Evolutionary conservation across 2,797 vertebrate species (phyloP).

Genomic region (Falco biarmicus): DNA sequence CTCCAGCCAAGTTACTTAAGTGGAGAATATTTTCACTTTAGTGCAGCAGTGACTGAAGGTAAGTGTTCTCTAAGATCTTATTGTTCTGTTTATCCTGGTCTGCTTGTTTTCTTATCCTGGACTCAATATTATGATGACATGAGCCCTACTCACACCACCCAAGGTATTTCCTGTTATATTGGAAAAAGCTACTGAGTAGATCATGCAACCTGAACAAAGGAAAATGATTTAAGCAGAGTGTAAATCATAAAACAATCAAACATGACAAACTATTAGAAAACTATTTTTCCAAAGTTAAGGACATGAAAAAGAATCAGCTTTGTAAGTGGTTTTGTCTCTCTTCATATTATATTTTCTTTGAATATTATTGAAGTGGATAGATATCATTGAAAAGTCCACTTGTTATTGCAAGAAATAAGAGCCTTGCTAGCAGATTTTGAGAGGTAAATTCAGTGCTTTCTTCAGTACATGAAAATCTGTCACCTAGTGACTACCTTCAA

Average conservation of each 20-base stretch:
- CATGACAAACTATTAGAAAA: slow-evolving; percentile 9
- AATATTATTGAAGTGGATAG: slow-evolving; percentile 29
- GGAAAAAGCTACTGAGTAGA: not conserved
- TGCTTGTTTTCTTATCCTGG: not conserved
- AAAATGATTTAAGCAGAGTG: not conserved
- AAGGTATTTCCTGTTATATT: not conserved
- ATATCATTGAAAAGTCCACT: not conserved
- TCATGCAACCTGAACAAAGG: not conserved
- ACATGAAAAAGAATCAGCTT: slow-evolving; percentile 24
- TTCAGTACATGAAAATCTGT: slow-evolving; percentile 30
- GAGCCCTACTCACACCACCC: not conserved
- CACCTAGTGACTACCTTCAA: slow-evolving; percentile 5
- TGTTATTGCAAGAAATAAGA: not conserved
- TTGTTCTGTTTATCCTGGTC: not conserved
- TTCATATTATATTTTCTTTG: not conserved
- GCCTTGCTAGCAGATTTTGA: not conserved
- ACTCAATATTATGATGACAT: not conserved
- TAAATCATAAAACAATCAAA: slow-evolving; percentile 40
- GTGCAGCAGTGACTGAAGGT: not conserved
- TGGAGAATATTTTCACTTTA: not conserved
- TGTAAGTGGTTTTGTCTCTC: not conserved
- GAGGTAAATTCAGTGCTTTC: not conserved
- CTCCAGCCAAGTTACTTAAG: not conserved
- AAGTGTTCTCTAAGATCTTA: not conserved
- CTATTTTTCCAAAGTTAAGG: slow-evolving; percentile 36